Base-by-base conservation (phyloP, 2,113 vertebrate genomes). In the Baryphthengus martii region DNA sequence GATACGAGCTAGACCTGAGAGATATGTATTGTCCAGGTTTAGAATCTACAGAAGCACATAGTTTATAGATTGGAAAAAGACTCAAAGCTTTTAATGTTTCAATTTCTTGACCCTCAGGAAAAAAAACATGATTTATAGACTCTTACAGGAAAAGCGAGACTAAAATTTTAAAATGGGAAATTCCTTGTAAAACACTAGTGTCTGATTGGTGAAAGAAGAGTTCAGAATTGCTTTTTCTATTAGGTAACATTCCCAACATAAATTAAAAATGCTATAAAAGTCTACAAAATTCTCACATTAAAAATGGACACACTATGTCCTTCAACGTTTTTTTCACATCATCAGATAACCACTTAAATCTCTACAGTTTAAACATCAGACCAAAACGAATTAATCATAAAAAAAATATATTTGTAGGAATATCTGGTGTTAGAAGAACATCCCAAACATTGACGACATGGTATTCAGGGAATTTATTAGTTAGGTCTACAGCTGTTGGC, bases 401-500 rank as follows among this genome's bases (percentile, higher is more conserved):
- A 86, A 47, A 58, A 88, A 61, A 58, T 55, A 50, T 23, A 47
- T 20, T n/a, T 45, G 40, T 9, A 73, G 12, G 73, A 72, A 78
- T 89, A 85, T 87, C 31, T 89, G 33, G 40, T 12, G 13, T 73
- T 82, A 75, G 62, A 84, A 75, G 80, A 87, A 87, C 89, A 68
- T 89, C 13, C 26, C 75, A 72, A 90, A 95, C 74, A 75, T 39
- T 88, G 92, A 87, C 94, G 93, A 96, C 44, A 35, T 76, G 95
- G 80, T 50, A 96, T 96, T 90, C 86, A 61, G 66, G 26, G 96
- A 96, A 96, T 97, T 95, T 97, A 94, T 93, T 89, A 89, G 73
- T 82, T 63, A 93, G 89, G 56, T 92, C 96, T 90, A 96, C 96
- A 97, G 96, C 95, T 97, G 95, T 94, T 93, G 73, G 93, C 70